These are phyloP conservation scores for Cervus canadensis DNA, from an alignment of 2,113 vertebrate genomes.

Conservation along the genomic window DNA sequence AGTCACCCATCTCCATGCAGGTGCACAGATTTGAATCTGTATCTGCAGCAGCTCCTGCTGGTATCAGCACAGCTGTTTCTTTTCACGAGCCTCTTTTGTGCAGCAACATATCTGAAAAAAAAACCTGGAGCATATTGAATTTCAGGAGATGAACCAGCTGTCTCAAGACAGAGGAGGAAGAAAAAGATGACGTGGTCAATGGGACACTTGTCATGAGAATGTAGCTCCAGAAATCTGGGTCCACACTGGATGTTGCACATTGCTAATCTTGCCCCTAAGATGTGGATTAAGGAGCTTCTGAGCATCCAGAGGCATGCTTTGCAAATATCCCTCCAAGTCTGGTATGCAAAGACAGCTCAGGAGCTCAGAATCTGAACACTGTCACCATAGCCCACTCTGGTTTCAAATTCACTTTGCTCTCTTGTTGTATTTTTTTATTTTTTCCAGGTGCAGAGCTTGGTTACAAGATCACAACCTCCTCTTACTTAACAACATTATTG, in stretches of 20 bases:
- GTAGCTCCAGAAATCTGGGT: constrained; percentile 55
- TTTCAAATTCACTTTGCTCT: constrained; percentile 62
- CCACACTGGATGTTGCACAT: neutral
- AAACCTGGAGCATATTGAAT: constrained; percentile 48
- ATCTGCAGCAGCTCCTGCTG: constrained; percentile 57
- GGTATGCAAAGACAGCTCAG: constrained; percentile 10
- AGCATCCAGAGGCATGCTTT: constrained; percentile 28
- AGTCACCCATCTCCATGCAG: constrained; percentile 53
- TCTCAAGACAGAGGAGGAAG: constrained; percentile 44
- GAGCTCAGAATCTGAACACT: constrained; percentile 40
- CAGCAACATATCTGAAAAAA: constrained; percentile 51
- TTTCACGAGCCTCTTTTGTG: constrained; percentile 67
- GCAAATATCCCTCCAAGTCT: constrained; percentile 19
- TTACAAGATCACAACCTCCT: constrained; percentile 17
- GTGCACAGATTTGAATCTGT: constrained; percentile 50
- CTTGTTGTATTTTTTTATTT: constrained; percentile 62
- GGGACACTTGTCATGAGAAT: constrained; percentile 62
- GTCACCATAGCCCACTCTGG: neutral
- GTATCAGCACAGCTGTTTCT: constrained; percentile 46
- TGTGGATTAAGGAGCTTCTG: constrained; percentile 42
- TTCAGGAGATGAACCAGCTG: constrained; percentile 73
- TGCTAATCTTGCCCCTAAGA: constrained; percentile 65
- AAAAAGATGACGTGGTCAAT: constrained; percentile 41
- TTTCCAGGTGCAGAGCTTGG: constrained; percentile 68
- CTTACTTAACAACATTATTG: constrained; percentile 29